Conservation (phyloP, 2,888 invertebrate species). For the Frankliniella intonsa region DNA sequence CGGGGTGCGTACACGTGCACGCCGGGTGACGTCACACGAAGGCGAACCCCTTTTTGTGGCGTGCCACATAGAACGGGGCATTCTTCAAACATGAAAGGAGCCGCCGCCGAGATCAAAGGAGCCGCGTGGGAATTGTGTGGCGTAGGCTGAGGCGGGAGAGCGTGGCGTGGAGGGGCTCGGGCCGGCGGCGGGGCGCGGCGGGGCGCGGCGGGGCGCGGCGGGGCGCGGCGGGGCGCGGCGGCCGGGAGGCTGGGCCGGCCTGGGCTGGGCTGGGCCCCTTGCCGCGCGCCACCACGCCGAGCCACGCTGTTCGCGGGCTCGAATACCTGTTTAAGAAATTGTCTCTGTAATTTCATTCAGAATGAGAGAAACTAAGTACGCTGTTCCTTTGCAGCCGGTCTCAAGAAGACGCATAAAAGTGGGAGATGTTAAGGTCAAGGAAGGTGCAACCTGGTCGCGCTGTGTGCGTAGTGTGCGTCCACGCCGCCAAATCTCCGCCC, state of each 20-base stretch:
- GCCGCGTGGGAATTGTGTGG: slow-evolving; percentile 11
- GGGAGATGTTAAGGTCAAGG: too few relatives aligned
- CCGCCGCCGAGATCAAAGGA: background rate
- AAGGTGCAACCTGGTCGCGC: too few relatives aligned
- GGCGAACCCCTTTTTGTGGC: slow-evolving; percentile 6
- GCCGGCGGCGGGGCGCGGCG: background rate
- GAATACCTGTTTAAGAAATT: too few relatives aligned
- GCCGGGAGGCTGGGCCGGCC: background rate
- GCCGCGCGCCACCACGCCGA: too few relatives aligned
- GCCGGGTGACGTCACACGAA: background rate
- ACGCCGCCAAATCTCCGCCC: too few relatives aligned
- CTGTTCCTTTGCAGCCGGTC: too few relatives aligned
- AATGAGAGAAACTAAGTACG: too few relatives aligned
- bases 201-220: background rate
- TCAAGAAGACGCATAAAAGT: too few relatives aligned
- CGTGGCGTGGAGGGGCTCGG: background rate
- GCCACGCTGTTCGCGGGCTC: too few relatives aligned
- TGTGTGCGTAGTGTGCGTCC: too few relatives aligned
- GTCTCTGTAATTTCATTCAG: too few relatives aligned
- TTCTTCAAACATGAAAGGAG: slow-evolving; percentile 19
- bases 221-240: background rate
- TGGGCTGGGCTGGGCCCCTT: background rate
- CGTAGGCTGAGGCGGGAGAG: background rate
- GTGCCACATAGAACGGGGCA: background rate
- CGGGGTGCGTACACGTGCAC: background rate